Conservation (phyloP, 2,797 vertebrate species). For the Typhlichthys subterraneus region DNA sequence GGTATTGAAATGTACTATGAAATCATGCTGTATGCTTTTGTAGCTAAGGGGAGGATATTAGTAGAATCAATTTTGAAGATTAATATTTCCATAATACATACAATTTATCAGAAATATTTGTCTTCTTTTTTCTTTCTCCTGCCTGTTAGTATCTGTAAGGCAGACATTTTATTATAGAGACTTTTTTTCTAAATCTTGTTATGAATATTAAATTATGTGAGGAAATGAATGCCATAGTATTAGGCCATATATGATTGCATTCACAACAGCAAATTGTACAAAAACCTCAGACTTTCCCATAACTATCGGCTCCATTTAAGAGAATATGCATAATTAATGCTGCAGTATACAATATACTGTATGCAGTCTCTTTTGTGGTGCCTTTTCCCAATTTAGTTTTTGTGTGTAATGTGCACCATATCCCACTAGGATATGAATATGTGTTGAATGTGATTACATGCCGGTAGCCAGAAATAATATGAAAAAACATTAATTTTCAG, state of each 20-base stretch:
- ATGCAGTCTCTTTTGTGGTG: no score
- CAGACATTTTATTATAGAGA: background rate
- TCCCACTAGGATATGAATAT: no score
- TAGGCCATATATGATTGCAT: conserved; percentile 3
- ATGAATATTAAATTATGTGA: background rate
- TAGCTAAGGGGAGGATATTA: conserved; percentile 83
- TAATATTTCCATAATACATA: conserved; percentile 59
- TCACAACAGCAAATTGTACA: background rate
- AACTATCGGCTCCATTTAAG: background rate
- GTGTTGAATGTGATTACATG: no score
- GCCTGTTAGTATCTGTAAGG: conserved; percentile 23
- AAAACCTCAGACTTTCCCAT: conserved; percentile 2
- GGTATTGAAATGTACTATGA: conserved; percentile 74
- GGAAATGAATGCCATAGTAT: conserved; percentile 4
- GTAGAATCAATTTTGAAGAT: conserved; percentile 69
- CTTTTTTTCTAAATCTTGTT: conserved; percentile 3
- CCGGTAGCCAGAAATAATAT: no score
- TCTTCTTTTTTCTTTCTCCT: conserved; percentile 38
- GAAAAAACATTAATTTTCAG: no score
- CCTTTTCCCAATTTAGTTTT: no score
- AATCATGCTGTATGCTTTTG: conserved; percentile 80
- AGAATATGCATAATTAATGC: no score
- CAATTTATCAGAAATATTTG: conserved; percentile 58
- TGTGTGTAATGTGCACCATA: no score
- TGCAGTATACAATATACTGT: no score